These are phyloP conservation scores for Patiria pectinifera DNA, from an alignment of 53 echinoderm and acorn worm genomes.

Conservation along the genomic window DNA sequence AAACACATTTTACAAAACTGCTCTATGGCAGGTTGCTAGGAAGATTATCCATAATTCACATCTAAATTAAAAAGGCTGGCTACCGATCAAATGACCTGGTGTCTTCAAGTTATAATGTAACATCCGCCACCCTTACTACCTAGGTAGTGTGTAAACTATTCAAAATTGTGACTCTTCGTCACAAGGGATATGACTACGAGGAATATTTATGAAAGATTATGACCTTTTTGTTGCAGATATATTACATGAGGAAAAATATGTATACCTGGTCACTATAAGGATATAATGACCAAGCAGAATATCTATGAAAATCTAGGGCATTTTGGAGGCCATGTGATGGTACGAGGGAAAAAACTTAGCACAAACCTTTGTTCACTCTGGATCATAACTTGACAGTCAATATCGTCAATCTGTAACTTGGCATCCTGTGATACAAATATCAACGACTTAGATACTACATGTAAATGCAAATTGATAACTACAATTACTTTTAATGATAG, in stretches of 20 bases:
- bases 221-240: too few relatives aligned
- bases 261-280: too few relatives aligned
- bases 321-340: neutral
- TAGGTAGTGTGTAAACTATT: too few relatives aligned
- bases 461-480: neutral
- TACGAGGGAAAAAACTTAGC: neutral
- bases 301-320: too few relatives aligned
- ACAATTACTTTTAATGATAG: neutral
- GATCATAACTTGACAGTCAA: conserved; percentile 52
- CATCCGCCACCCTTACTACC: too few relatives aligned
- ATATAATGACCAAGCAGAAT: too few relatives aligned
- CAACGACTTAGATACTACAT: neutral
- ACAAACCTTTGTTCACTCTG: conserved; percentile 63
- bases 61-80: neutral
- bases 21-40: neutral
- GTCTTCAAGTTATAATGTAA: too few relatives aligned
- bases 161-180: too few relatives aligned
- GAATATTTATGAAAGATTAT: too few relatives aligned
- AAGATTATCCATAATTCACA: neutral
- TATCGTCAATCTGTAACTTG: conserved; percentile 65
- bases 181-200: too few relatives aligned
- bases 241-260: too few relatives aligned
- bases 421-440: conserved; percentile 26
- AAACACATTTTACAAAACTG: neutral
- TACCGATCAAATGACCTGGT: neutral